phyloP scores from a whole-genome alignment of 30 jellyfish, hydroid and myxozoan species.

The Sanderia malayensis region DNA sequence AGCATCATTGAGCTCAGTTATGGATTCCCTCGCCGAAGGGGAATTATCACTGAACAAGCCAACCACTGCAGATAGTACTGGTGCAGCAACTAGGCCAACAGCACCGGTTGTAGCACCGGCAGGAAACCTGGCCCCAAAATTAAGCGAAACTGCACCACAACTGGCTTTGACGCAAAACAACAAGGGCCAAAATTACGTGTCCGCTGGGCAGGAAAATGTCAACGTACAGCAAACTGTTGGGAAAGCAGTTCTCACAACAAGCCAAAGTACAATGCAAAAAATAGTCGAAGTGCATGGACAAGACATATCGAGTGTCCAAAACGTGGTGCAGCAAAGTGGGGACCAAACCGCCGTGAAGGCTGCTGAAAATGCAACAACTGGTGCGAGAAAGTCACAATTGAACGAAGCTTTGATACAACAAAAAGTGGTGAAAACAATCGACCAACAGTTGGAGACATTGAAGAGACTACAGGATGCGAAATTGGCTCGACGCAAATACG shows the following conservation, averaged over 20 bases:
- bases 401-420: constrained; percentile 27
- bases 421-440: constrained; percentile 44
- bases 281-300: background rate
- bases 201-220: background rate
- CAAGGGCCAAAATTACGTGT: background rate
- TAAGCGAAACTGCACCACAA: background rate
- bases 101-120: background rate
- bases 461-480: constrained; percentile 85
- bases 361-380: background rate
- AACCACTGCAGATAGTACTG: constrained; percentile 4
- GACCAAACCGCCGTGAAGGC: background rate
- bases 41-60: constrained; percentile 22
- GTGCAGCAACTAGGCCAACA: background rate
- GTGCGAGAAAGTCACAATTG: constrained; percentile 24
- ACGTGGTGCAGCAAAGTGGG: background rate
- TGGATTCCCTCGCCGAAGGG: constrained; percentile 57
- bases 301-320: background rate
- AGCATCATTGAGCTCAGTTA: constrained; percentile 40
- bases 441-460: constrained; percentile 59
- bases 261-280: background rate
- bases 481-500: constrained; percentile 69
- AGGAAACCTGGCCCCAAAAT: too few species aligned
- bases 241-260: background rate
- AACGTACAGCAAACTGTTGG: background rate
- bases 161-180: background rate